Evolutionary conservation across 2,888 invertebrate species (phyloP), one percentile per base, ranked within the genome.

Genomic region (Apoda limacodes): DNA sequence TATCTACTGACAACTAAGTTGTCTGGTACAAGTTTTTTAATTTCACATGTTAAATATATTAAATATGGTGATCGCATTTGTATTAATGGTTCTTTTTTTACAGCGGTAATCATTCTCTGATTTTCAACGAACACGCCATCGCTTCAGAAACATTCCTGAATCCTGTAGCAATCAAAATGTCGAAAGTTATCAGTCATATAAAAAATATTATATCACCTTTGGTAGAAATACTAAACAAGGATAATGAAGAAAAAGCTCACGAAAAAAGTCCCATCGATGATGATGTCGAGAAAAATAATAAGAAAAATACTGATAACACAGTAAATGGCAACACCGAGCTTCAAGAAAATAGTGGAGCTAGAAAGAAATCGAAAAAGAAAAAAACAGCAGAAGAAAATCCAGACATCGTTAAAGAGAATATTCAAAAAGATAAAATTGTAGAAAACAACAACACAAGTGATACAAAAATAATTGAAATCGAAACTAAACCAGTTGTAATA

Each of bases 91-190:
- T n/a, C n/a, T n/a, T n/a, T n/a, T n/a, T n/a, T n/a, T n/a, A n/a
- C n/a, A n/a, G n/a, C n/a, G n/a, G n/a, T n/a, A n/a, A n/a, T n/a
- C n/a, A n/a, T n/a, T n/a, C n/a, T n/a, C n/a, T 49, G 9, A 13
- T 54, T 1, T 39, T 45, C 9, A 61, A 64, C 2, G 50, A 56
- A 2, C 37, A 41, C 1, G 28, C 45, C 0, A 31, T 48, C 1
- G 36, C 50, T 1, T 32, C 45, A 7, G 55, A 54, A 6, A 40
- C 55, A 0, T 9, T 50, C 1, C 26, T 50, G 0, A 40, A 48
- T 13, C 55, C 56, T 0, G 37, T 45, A 0, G 45, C 52, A 2
- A 52, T 46, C 2, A 33, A 28, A 12, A 33, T 23, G 3, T 28
- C 19, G 13, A 33, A 33, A 25, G 23, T 33, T 1, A 22, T 33